Evolutionary conservation across 2,113 vertebrate species (phyloP), one percentile per base, ranked within the genome.

Genomic region (Dicentrarchus labrax): DNA sequence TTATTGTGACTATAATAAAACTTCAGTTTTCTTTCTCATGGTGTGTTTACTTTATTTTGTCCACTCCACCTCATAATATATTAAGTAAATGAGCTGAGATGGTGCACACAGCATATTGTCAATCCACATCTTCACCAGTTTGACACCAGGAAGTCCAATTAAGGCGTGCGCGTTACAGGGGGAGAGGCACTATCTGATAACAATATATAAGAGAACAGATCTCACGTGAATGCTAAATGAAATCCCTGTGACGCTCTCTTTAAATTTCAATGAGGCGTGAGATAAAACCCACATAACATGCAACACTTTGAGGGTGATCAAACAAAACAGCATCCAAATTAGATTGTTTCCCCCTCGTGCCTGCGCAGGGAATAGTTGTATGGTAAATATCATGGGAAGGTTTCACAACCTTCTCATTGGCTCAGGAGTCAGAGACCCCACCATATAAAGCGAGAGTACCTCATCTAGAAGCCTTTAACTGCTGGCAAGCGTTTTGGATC

Each of bases 361-460:
- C 54, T 57, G 79, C 77, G 51, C 81, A 17, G 65, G 53, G 70
- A 69, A 62, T 50, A 54, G 76, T 80, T 89, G 72, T 9, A 69
- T 73, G 73, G 71, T 78, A 78, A 88, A 90, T 64, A 82, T 76
- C 80, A 86, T 51, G 82, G 76, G 87, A 82, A 87, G 86, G 73
- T 84, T 80, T 76, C 83, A 85, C 76, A 62, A 84, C 68, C 88
- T 76, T 50, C 91, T 86, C 88, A 93, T 94, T 93, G 94, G 94
- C 88, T 94, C 87, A 89, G 73, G 83, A 88, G 87, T 88, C 90
- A 87, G 54, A 65, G 87, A 86, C 80, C 89, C 82, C 84, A 19
- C 80, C 41, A 54, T 93, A 91, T 92, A 92, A 93, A 92, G 82
- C 54, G 56, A 39, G 81, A 41, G 83, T 62, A 41, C 7, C 43